Conservation (phyloP, 2,888 invertebrate species). For the Lottia scabra region DNA sequence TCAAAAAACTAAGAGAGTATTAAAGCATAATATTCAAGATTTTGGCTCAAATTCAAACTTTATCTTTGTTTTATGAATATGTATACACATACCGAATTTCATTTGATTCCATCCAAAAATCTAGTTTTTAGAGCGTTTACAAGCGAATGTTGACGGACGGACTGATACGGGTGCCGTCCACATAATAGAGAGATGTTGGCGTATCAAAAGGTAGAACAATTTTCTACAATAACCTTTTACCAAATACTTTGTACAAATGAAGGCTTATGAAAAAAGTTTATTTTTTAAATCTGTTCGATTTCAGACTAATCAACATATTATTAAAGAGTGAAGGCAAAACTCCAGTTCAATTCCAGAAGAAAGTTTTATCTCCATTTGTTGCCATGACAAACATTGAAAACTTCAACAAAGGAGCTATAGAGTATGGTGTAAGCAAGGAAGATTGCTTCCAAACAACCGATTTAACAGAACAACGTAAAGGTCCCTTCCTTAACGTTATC, state of each 20-base stretch:
- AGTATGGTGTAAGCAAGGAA: slow-evolving; percentile 57
- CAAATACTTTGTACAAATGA: background rate
- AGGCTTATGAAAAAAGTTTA: background rate
- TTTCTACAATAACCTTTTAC: too few species aligned
- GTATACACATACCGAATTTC: too few species aligned
- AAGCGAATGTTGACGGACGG: too few species aligned
- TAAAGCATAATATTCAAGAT: too few species aligned
- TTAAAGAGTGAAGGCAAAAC: slow-evolving; percentile 50
- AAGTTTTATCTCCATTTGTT: slow-evolving; percentile 61
- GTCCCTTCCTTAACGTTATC: slow-evolving; percentile 63
- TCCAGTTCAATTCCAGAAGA: slow-evolving; percentile 54
- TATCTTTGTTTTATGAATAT: too few species aligned
- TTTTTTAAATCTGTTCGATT: background rate
- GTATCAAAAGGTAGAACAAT: too few species aligned
- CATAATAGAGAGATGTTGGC: too few species aligned
- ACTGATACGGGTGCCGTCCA: too few species aligned
- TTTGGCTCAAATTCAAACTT: too few species aligned
- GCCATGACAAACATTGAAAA: slow-evolving; percentile 64
- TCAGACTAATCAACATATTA: slow-evolving; percentile 62
- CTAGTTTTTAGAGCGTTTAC: too few species aligned
- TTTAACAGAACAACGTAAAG: slow-evolving; percentile 62
- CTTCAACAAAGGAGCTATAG: slow-evolving; percentile 57
- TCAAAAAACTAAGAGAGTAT: too few species aligned
- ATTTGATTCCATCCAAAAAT: too few species aligned
- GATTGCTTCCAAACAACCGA: slow-evolving; percentile 58